Evolutionary conservation across 2,113 vertebrate species (phyloP), one percentile per base, ranked within the genome.

Genomic region (Seriola quinqueradiata): DNA sequence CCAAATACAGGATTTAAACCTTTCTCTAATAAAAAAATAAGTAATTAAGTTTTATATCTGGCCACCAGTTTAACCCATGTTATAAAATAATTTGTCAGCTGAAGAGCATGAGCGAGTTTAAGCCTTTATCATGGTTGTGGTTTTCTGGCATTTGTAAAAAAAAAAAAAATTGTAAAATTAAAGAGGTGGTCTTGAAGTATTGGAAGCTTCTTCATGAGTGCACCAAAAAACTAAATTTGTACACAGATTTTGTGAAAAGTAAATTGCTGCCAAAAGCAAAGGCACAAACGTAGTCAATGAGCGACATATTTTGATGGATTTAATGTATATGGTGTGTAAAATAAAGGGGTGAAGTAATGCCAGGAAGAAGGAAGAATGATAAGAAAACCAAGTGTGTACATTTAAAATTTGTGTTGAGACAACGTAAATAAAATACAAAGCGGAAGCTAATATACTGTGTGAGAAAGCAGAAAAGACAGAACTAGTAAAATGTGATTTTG

Each of bases 191-290:
- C 48, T 6, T 16, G 12, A 48, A 48, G 46, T 48, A 28, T 28
- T 28, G 28, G 16, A 52, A 8, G 8, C 19, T 50, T 50, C 48
- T 50, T 50, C 48, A 50, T 50, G 17, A 50, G 17, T 50, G 14
- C 17, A 6, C 48, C 4, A 19, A 50, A 2, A 50, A 50, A 21
- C 1, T 21, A n/a, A 54, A n/a, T 1, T 40, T 71, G 34, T 64
- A 55, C n/a, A 17, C 25, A 54, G 25, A 60, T 38, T 75, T 79
- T 38, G 59, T 8, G 9, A 64, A 55, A 50, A 70, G 46, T 25
- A 79, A 75, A 71, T 16, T 3, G 1, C 36, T 42, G 55, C 42
- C 16, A 65, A 82, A 69, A 59, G 12, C 9, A 67, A 68, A 60
- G 32, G 25, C 48, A 42, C 25, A 34, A 4, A 8, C 46, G 9